Conservation (phyloP, 2,797 vertebrate species). For the Melanogrammus aeglefinus region DNA sequence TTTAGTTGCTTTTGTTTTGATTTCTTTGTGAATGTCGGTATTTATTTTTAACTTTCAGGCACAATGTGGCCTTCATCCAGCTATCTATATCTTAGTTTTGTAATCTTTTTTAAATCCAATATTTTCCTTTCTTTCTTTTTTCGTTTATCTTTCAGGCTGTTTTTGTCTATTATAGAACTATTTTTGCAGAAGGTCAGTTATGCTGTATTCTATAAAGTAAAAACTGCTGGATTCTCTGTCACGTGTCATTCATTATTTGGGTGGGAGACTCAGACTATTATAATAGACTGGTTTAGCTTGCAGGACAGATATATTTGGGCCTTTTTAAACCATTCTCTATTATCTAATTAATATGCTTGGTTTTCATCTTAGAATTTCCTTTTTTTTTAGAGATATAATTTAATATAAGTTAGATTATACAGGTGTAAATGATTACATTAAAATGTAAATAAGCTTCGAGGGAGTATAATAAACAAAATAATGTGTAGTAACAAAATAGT, state of each 20-base stretch:
- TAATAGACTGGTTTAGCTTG: not conserved
- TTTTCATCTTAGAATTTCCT: not conserved
- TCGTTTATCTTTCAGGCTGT: not conserved
- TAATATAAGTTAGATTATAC: not conserved
- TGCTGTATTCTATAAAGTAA: constrained; percentile 1
- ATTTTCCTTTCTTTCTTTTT: not conserved
- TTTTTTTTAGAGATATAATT: not conserved
- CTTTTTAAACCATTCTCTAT: not conserved
- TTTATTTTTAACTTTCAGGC: not conserved
- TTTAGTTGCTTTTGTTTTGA: not conserved
- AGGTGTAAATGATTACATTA: not conserved
- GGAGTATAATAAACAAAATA: not conserved
- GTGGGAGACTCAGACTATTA: not conserved
- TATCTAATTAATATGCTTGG: not conserved
- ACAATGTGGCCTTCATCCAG: not conserved
- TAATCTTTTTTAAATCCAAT: not conserved
- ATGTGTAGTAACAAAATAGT: no score
- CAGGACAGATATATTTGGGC: not conserved
- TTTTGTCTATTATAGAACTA: constrained; percentile 7
- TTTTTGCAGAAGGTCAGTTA: constrained; percentile 2
- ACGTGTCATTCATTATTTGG: not conserved
- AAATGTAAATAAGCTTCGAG: not conserved
- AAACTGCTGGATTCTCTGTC: constrained; percentile 3
- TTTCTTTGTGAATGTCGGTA: not conserved
- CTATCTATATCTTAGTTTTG: not conserved